Evolutionary conservation across 2,888 invertebrate species (phyloP).

Genomic region (Leptarthrus brevirostris): DNA sequence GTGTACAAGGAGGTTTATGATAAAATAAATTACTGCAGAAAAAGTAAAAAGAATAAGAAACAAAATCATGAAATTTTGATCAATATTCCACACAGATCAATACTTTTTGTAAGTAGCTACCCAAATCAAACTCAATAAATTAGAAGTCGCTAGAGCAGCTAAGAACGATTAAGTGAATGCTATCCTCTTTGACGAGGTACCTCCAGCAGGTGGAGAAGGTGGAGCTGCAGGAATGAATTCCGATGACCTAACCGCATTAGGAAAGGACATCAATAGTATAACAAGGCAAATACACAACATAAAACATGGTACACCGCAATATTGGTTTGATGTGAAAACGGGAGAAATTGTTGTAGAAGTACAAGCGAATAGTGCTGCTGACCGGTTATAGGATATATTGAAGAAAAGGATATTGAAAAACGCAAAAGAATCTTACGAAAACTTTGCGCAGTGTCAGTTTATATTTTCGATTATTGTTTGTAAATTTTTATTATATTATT

Average conservation of each 20-base stretch:
- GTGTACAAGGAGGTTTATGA: no score
- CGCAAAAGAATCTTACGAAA: no score
- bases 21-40: no score
- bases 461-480: no score
- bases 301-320: neutral
- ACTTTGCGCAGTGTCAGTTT: no score
- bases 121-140: neutral
- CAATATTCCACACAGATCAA: no score
- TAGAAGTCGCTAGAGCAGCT: constrained; percentile 12
- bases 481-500: no score
- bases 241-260: neutral
- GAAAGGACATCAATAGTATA: neutral
- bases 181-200: neutral
- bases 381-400: constrained; percentile 1
- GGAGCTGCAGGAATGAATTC: neutral
- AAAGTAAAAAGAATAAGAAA: no score
- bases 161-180: neutral
- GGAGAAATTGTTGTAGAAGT: neutral
- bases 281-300: neutral
- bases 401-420: neutral
- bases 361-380: neutral
- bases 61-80: no score
- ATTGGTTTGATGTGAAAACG: neutral
- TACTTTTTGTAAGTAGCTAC: no score
- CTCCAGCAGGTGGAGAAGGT: neutral